These are phyloP conservation scores for Thermophis baileyi DNA, from an alignment of 2,113 vertebrate genomes.

Conservation along the genomic window DNA sequence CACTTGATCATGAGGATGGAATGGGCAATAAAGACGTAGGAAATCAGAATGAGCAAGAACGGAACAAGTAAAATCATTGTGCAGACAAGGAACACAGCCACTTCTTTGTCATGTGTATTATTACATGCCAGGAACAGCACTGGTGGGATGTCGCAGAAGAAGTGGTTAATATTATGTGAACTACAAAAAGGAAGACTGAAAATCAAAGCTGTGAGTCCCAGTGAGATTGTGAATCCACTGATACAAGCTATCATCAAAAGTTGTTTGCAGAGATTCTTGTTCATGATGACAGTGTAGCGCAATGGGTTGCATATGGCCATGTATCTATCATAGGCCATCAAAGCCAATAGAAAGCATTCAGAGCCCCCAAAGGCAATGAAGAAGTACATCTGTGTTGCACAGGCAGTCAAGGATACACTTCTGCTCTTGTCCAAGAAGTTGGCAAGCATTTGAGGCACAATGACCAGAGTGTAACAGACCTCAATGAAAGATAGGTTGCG, in stretches of 20 bases:
- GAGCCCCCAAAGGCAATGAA: slow-evolving; percentile 28
- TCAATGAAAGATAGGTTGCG: slow-evolving; percentile 22
- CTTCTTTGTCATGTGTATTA: slow-evolving; percentile 37
- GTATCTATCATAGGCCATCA: slow-evolving; percentile 54
- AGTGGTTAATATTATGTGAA: slow-evolving; percentile 46
- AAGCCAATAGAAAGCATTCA: slow-evolving; percentile 49
- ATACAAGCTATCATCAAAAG: neutral
- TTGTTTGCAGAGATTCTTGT: slow-evolving; percentile 8
- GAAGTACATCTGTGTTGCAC: slow-evolving; percentile 46
- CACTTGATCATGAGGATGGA: slow-evolving; percentile 33
- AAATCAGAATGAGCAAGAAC: slow-evolving; percentile 34
- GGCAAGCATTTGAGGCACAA: slow-evolving; percentile 48
- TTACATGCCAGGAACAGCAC: slow-evolving; percentile 51
- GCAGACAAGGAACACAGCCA: slow-evolving; percentile 22
- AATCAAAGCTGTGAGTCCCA: slow-evolving; percentile 34
- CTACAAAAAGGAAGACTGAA: slow-evolving; percentile 55
- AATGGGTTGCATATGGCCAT: slow-evolving; percentile 51
- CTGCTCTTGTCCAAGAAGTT: slow-evolving; percentile 27
- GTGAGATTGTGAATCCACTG: slow-evolving; percentile 27
- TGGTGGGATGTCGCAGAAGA: slow-evolving; percentile 58
- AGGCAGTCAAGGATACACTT: slow-evolving; percentile 36
- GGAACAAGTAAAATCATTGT: slow-evolving; percentile 36
- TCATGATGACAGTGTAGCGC: slow-evolving; percentile 44
- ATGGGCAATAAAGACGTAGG: neutral
- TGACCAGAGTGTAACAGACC: slow-evolving; percentile 43